A percentile compares a stretch with the other conserved stretches of the same genome.
These are phyloP conservation scores for Bombus sibiricus DNA, from an alignment of 1,140 invertebrate species.

Conservation along the genomic window DNA sequence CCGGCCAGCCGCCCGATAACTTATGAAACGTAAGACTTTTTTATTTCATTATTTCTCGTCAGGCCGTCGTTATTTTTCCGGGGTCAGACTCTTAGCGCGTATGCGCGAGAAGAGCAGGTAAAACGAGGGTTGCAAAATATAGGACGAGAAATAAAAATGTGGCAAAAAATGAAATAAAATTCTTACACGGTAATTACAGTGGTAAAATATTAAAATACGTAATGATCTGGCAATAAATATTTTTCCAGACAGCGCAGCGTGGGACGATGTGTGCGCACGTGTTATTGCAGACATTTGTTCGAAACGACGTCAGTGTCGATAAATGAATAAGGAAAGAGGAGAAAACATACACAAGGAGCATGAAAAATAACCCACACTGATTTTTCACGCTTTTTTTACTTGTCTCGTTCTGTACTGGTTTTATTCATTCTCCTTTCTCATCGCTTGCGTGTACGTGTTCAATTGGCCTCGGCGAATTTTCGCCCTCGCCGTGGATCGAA, in stretches of 20 bases:
- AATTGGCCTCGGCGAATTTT: neutral
- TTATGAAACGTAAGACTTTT: slow-evolving; percentile 12
- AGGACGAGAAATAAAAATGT: neutral
- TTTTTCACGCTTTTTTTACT: neutral
- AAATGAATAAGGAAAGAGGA: neutral
- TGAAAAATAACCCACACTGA: neutral
- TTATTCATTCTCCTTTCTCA: neutral
- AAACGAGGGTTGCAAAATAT: neutral
- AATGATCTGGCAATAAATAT: slow-evolving; percentile 10
- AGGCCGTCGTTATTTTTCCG: neutral
- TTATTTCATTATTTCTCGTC: slow-evolving; percentile 2
- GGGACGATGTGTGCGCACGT: too few relatives aligned
- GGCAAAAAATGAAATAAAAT: neutral
- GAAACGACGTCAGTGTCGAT: neutral
- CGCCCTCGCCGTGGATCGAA: slow-evolving; percentile 1
- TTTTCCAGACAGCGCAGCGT: too few relatives aligned
- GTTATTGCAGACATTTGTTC: neutral
- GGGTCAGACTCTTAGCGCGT: neutral
- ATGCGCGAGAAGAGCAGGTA: neutral
- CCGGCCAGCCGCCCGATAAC: neutral
- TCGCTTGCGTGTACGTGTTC: neutral
- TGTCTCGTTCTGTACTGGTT: too few relatives aligned
- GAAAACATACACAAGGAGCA: neutral
- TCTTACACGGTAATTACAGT: neutral
- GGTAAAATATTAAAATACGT: slow-evolving; percentile 13